These are phyloP conservation scores for Phortica variegata DNA, from an alignment of 1,140 invertebrate genomes.

Conservation along the genomic window DNA sequence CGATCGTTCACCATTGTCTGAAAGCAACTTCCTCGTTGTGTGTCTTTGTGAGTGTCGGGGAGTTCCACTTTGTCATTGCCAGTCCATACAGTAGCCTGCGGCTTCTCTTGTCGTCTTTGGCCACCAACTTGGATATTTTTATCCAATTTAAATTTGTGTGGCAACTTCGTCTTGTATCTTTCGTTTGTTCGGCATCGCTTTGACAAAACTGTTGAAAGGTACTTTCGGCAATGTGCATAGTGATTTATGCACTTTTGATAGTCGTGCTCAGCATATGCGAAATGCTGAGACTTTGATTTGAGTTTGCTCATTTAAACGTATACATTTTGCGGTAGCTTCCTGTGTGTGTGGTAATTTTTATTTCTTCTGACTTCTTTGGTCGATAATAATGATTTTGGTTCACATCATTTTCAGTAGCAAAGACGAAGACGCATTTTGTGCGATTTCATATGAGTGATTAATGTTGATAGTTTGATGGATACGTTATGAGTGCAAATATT, in stretches of 20 bases:
- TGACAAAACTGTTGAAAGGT: conserved; percentile 47
- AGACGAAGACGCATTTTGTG: too few species aligned
- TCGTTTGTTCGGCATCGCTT: conserved; percentile 24
- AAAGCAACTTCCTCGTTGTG: conserved; percentile 5
- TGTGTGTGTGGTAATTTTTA: too few species aligned
- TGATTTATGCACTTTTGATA: conserved; percentile 56
- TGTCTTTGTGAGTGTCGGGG: conserved; percentile 10
- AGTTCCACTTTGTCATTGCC: conserved; percentile 27
- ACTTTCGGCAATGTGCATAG: conserved; percentile 16
- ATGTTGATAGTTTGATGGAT: too few species aligned
- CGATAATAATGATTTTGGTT: too few species aligned
- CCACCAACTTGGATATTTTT: conserved; percentile 51
- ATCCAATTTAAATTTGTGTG: conserved; percentile 48
- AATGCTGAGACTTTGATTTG: too few species aligned
- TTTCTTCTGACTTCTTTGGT: too few species aligned
- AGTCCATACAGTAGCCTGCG: conserved; percentile 42
- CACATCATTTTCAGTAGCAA: too few species aligned
- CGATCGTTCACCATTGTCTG: not conserved
- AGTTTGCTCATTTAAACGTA: too few species aligned
- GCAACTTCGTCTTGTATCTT: conserved; percentile 18
- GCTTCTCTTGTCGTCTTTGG: conserved; percentile 22
- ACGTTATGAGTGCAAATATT: too few species aligned
- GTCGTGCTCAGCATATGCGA: not conserved
- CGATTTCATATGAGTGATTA: too few species aligned
- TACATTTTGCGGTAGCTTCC: too few species aligned